Conservation (phyloP, 2,113 vertebrate genomes). For the Onychorhynchus coronatus region DNA sequence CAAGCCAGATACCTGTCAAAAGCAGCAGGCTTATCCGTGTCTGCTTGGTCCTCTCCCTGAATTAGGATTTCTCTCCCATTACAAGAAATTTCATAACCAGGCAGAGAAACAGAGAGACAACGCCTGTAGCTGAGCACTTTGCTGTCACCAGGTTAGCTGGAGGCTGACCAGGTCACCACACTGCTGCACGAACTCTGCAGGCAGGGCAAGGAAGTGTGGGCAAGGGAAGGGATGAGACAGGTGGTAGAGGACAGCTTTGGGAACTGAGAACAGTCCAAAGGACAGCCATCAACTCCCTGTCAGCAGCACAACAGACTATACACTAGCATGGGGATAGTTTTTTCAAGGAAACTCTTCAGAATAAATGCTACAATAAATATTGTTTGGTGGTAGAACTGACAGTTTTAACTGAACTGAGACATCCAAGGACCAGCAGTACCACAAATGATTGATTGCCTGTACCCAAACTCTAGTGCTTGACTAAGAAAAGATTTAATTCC, state of each 20-base stretch:
- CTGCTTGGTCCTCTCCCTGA: neutral
- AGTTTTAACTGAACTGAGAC: neutral
- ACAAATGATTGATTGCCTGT: neutral
- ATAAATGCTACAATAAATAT: neutral
- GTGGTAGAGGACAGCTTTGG: neutral
- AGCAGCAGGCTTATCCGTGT: neutral
- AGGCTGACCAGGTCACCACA: neutral
- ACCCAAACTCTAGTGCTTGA: neutral
- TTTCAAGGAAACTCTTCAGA: neutral
- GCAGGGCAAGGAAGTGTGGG: rapidly evolving
- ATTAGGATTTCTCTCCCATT: neutral
- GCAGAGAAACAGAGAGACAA: neutral
- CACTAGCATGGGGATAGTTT: rapidly evolving
- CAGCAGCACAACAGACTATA: neutral
- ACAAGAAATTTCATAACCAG: neutral
- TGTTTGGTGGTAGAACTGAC: neutral
- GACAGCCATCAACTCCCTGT: rapidly evolving
- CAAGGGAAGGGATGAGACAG: neutral
- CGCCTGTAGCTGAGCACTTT: rapidly evolving
- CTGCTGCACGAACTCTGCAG: neutral
- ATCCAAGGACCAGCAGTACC: neutral
- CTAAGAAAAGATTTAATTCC: neutral
- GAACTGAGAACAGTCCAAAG: neutral
- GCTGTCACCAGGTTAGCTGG: rapidly evolving
- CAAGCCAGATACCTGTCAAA: neutral